Evolutionary conservation across 2,888 invertebrate genomes (phyloP).

Genomic region (Penaeus monodon): DNA sequence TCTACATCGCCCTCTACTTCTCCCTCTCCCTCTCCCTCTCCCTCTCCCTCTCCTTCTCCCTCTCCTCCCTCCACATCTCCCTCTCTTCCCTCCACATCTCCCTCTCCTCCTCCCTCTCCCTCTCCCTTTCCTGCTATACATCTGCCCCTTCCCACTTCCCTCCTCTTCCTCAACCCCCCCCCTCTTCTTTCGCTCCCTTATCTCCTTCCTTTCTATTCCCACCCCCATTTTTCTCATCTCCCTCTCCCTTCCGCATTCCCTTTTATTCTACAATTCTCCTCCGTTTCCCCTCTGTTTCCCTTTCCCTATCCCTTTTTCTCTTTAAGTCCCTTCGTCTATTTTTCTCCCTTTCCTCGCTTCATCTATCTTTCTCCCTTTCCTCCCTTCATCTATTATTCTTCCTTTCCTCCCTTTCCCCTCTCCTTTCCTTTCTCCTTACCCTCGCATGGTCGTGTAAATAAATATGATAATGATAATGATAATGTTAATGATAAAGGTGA

Average conservation of each 20-base stretch:
- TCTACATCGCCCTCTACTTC: neutral
- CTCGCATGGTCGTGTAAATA: neutral
- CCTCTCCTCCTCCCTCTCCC: neutral
- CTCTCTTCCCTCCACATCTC: neutral
- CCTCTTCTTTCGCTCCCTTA: neutral
- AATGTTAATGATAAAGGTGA: too few relatives aligned
- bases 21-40: neutral
- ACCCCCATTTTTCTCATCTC: neutral
- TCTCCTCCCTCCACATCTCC: neutral
- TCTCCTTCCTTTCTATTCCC: too few relatives aligned
- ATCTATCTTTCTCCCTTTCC: neutral
- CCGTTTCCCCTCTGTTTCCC: neutral
- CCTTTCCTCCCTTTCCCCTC: neutral
- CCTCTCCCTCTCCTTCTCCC: neutral
- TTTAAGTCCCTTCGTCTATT: too few relatives aligned
- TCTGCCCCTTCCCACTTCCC: constrained; percentile 1
- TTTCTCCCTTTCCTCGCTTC: neutral
- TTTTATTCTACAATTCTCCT: neutral
- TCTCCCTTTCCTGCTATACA: neutral
- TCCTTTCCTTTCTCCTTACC: too few relatives aligned
- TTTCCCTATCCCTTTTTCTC: neutral
- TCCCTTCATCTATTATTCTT: too few relatives aligned
- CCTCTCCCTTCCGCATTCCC: neutral
- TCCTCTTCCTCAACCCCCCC: neutral
- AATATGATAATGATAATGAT: too few relatives aligned